Base-by-base conservation (phyloP, 2,888 invertebrate genomes). In the Helleia helle region DNA sequence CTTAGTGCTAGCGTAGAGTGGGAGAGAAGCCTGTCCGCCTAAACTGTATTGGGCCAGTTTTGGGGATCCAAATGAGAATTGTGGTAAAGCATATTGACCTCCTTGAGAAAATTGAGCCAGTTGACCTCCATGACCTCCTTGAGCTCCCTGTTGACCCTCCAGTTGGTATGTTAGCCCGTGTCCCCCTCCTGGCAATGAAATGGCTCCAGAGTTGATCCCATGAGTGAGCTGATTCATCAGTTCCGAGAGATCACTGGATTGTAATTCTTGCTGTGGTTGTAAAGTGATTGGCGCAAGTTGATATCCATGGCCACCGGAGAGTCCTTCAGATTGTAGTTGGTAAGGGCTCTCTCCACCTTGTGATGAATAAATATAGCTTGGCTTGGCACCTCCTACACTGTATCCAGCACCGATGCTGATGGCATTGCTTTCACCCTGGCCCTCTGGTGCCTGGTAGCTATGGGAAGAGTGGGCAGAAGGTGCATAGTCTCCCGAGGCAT, bases 331-430 rank as follows among this genome's bases (percentile, higher is more conserved):
- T 14, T 62, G 58, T 22, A 62, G 52, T 52, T 77, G 75, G 15
- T 66, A 62, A 25, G 63, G 18, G 8, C 34, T 34, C 11, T 34
- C 34, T 7, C 12, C 59, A 47, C 64, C 68, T 45, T 39, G 48
- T 34, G 44, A 38, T 5, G 60, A 68, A 28, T 66, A 72, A 38
- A 46, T 66, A 54, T 59, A 77, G 44, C 52, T 61, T 8, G 76
- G 77, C 43, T 81, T 81, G 1, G 64, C 70, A 37, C 81, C 83
- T 9, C 84, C 84, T 26, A 84, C 65, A 52, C 79, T 84, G 59
- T 84, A 84, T 11, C 84, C 84, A 4, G 84, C 84, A 5, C 84
- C 83, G 14, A 84, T 62, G 47, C 76, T 84, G 50, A 84, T 71
- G 12, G 84, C 60, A 46, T 66, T 81, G 31, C 73, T 73, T 8